phyloP scores from a whole-genome alignment of 2,113 vertebrate species.

The Mastomys coucha region DNA sequence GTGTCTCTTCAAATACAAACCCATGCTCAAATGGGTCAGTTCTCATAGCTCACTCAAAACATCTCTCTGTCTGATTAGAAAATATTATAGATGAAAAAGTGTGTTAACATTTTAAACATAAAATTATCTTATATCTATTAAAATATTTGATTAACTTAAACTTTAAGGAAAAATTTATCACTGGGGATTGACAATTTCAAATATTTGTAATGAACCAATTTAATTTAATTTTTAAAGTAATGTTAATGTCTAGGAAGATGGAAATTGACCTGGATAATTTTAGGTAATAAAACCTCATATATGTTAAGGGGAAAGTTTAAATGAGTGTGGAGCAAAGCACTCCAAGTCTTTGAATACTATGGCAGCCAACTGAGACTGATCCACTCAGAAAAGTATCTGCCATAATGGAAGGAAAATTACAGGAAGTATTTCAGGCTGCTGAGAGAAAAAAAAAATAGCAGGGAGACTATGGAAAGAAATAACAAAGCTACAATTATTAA shows the following conservation, averaged over 20 bases:
- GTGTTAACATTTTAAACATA: slow-evolving; percentile 40
- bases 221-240: not conserved
- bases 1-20: not conserved
- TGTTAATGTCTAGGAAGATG: not conserved
- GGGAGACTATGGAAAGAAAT: not conserved
- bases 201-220: not conserved
- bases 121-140: not conserved
- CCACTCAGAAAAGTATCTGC: not conserved
- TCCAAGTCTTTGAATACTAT: not conserved
- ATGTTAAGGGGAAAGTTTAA: not conserved
- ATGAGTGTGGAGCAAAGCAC: not conserved
- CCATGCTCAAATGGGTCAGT: not conserved
- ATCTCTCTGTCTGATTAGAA: not conserved
- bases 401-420: not conserved
- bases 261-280: not conserved
- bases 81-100: not conserved
- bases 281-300: not conserved
- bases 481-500: not conserved
- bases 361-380: not conserved
- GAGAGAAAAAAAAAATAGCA: not conserved
- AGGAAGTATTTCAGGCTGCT: not conserved
- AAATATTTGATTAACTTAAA: not conserved
- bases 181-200: not conserved
- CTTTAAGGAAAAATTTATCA: slow-evolving; percentile 5
- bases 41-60: slow-evolving; percentile 7